Evolutionary conservation across 2,797 vertebrate species (phyloP), one percentile per base, ranked within the genome.

Genomic region (Tapera naevia): DNA sequence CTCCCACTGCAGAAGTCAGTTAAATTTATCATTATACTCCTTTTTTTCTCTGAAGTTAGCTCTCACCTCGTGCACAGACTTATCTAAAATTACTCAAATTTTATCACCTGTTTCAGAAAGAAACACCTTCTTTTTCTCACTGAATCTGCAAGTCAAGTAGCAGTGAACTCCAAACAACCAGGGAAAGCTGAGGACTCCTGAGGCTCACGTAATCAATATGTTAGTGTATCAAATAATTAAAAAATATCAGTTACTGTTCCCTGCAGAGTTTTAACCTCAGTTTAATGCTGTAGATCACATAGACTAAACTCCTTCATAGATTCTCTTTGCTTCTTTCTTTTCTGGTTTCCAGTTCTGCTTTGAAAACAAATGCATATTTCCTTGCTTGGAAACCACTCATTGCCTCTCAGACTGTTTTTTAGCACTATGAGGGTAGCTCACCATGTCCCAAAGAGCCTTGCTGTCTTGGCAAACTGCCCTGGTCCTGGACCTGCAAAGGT

Each of bases 31-130:
- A 0, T 73, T 80, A 32, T 53, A 23, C 18, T 90, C 85, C 5
- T 37, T 71, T 83, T 76, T 69, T 78, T 56, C 61, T 91, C 57
- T 83, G 22, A 50, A 80, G 43, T 72, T 95, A 84, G 53, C 25
- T 95, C 30, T 89, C 64, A 79, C 58, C 70, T 84, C 80, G 43
- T 53, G 37, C 76, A 70, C 48, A 67, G 66, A 79, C 81, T 66
- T 19, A 73, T 75, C 93, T 95, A 93, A 90, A 92, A 93, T 96
- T 91, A 71, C 70, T 39, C 17, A 45, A 66, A n/a, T 24, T 84
- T 96, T 86, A 71, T 86, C 80, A 86, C 72, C 66, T 81, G 39
- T 80, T 95, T 87, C 15, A 66, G 73, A 76, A 87, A 65, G 41
- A 93, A 91, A 48, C 75, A 88, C 56, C 70, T 80, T 48, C 18